A percentile compares a stretch with the other conserved stretches of the same genome.
Conservation (phyloP, 1,140 invertebrate species). For the Triops longicaudatus region DNA sequence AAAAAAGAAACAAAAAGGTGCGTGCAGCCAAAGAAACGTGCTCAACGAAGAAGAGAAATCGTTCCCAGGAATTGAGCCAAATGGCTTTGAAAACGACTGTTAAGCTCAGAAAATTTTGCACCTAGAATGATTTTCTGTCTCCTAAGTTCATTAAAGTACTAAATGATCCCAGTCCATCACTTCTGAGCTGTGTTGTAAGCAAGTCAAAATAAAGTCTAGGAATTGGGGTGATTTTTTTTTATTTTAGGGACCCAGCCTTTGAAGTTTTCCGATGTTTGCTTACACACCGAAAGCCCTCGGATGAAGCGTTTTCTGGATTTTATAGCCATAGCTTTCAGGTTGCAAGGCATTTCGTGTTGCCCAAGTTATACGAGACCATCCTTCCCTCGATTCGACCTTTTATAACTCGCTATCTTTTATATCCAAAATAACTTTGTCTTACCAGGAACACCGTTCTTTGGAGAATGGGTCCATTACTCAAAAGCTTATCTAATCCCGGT, state of each 20-base stretch:
- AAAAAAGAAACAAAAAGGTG: neutral
- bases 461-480: too few relatives aligned
- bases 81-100: neutral
- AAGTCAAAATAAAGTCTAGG: neutral
- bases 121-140: neutral
- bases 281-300: neutral
- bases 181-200: neutral
- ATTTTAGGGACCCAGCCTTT: neutral
- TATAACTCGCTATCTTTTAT: too few relatives aligned
- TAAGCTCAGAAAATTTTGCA: neutral
- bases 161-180: neutral
- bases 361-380: too few relatives aligned
- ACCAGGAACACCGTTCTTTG: too few relatives aligned
- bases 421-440: too few relatives aligned
- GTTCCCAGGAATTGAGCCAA: neutral
- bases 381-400: too few relatives aligned
- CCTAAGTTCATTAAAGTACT: neutral
- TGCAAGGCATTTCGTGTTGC: too few relatives aligned
- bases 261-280: slow-evolving; percentile 4
- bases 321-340: neutral
- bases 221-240: neutral
- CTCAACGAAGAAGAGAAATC: neutral
- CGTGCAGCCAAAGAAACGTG: neutral
- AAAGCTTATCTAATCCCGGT: too few relatives aligned
- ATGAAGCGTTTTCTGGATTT: neutral